Base-by-base conservation (phyloP, 2,113 vertebrate genomes). In the Takifugu flavidus region DNA sequence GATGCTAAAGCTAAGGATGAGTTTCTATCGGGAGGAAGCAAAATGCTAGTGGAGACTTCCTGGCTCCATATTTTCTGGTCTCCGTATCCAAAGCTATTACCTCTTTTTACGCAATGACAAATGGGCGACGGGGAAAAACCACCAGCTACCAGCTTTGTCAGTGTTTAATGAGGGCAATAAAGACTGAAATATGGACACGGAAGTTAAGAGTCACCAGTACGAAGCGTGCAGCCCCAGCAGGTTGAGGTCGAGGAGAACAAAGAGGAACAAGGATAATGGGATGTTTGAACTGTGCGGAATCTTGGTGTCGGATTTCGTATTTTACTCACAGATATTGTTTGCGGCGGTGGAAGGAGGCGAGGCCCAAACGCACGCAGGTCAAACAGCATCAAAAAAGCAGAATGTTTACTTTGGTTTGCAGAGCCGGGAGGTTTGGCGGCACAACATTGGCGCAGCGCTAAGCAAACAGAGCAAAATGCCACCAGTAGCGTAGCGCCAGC, bases 121-220 rank as follows among this genome's bases (percentile, higher is more conserved):
- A 20, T 20, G 20, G 20, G 20, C 20, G 20, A 20, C 20, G 20
- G 20, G 20, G 20, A 20, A 20, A 20, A 20, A 20, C 20, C 20
- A 20, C 20, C 20, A 53, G 39, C 69, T 56, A 64, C 74, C 87
- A 64, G 78, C 65, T 63, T 65, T 44, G 62, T 52, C 26, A 53
- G 65, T 80, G 62, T 85, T 81, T 88, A 87, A 87, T 84, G 81
- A 86, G 74, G 77, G 77, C 72, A 86, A 85, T 84, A 89, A 82
- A 86, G 85, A 87, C 78, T 69, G 71, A 61, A 83, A 83, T 77
- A 84, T 62, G 78, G 79, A 79, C 60, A 80, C 67, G 72, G 68
- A 53, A 75, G 86, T 84, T 85, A 88, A 89, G 72, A 84, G 61
- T 52, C 34, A 58, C 29, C 11, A 27, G 25, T 49, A 25, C 10